phyloP scores from a whole-genome alignment of 2,113 vertebrate species.

The Collichthys lucidus region DNA sequence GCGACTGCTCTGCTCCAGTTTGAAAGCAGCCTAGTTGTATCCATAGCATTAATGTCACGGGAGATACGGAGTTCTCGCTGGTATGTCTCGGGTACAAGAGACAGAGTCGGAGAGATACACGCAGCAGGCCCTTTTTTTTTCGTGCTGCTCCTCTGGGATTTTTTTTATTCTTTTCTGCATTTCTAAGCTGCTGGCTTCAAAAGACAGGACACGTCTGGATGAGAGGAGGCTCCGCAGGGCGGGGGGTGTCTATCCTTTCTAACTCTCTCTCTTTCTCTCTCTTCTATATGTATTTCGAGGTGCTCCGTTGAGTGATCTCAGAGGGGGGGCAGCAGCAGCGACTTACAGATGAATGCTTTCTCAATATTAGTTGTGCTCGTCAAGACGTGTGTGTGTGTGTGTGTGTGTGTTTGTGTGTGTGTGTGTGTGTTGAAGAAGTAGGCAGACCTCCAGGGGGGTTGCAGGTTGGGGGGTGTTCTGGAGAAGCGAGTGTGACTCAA shows the following conservation, averaged over 20 bases:
- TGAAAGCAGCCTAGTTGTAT: slow-evolving; percentile 65
- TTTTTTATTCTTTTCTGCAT: slow-evolving; percentile 68
- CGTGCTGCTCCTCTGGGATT: slow-evolving; percentile 65
- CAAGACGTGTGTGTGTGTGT: slow-evolving; percentile 57
- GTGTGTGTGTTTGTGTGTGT: slow-evolving; percentile 5
- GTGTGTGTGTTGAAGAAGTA: slow-evolving; percentile 40
- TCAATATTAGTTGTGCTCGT: slow-evolving; percentile 79
- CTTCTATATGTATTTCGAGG: slow-evolving; percentile 75
- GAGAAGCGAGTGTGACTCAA: slow-evolving; percentile 73
- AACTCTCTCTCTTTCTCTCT: slow-evolving; percentile 31
- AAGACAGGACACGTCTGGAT: slow-evolving; percentile 73
- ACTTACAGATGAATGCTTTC: slow-evolving; percentile 80
- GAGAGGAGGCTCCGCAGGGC: slow-evolving; percentile 65
- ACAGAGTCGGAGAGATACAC: slow-evolving; percentile 59
- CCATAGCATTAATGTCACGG: slow-evolving; percentile 74
- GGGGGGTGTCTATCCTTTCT: slow-evolving; percentile 50
- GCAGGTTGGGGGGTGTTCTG: slow-evolving; percentile 49
- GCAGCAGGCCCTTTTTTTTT: slow-evolving; percentile 63
- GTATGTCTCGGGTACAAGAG: slow-evolving; percentile 64
- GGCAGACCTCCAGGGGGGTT: slow-evolving; percentile 59
- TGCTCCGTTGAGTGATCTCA: slow-evolving; percentile 72
- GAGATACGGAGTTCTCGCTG: slow-evolving; percentile 69
- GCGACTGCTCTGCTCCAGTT: slow-evolving; percentile 51
- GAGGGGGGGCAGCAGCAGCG: slow-evolving; percentile 73
- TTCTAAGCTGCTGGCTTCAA: slow-evolving; percentile 77